Evolutionary conservation across 1,140 invertebrate genomes (phyloP).

Genomic region (Eueides isabella): DNA sequence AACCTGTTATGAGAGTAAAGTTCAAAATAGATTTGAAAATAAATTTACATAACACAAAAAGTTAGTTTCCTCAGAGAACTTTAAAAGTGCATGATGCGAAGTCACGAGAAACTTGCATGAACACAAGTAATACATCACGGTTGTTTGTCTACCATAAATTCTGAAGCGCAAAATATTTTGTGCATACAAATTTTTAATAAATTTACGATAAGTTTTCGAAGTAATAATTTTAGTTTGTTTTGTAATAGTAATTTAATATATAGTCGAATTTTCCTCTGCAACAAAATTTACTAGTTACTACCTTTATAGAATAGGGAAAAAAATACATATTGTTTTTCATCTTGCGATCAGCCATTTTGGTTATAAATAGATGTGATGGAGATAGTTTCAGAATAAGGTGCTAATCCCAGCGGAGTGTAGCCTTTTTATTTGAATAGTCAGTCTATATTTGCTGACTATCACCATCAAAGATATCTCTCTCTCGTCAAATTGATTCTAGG

Average conservation of each 20-base stretch:
- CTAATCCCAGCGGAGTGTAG: no score
- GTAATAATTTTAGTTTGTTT: background rate
- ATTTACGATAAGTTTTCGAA: background rate
- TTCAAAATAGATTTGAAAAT: conserved; percentile 9
- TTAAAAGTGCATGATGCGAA: conserved; percentile 10
- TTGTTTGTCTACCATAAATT: conserved; percentile 16
- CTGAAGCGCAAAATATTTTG: background rate
- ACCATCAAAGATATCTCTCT: no score
- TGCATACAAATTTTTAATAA: conserved; percentile 1
- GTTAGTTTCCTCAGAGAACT: background rate
- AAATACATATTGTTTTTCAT: no score
- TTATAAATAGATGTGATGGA: no score
- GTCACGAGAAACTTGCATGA: conserved; percentile 12
- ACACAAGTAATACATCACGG: background rate
- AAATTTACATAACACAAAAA: conserved; percentile 11
- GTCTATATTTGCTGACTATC: no score
- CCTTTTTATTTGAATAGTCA: no score
- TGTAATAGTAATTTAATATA: background rate
- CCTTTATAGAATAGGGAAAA: no score
- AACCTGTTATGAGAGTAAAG: background rate
- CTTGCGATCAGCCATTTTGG: no score
- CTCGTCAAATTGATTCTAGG: no score
- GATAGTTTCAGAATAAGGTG: no score
- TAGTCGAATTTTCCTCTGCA: background rate
- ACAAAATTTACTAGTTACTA: background rate